phyloP scores from a whole-genome alignment of 2,888 invertebrate species.

The Cosmorhoe ocellata region DNA sequence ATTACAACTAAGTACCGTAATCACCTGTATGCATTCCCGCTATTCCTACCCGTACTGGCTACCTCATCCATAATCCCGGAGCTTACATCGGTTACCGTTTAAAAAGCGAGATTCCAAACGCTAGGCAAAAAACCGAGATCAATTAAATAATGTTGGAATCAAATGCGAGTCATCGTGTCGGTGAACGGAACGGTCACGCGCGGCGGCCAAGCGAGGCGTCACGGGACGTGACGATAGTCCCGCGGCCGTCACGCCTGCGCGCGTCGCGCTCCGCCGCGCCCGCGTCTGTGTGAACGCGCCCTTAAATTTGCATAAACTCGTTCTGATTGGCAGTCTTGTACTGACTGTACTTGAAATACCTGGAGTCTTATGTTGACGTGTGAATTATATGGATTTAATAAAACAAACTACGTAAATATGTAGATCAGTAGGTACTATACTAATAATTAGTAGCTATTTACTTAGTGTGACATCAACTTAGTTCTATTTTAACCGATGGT shows the following conservation, averaged over 20 bases:
- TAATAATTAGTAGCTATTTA: neutral
- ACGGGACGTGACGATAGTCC: slow-evolving; percentile 60
- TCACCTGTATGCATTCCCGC: slow-evolving; percentile 7
- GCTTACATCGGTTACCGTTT: slow-evolving; percentile 51
- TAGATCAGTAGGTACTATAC: neutral
- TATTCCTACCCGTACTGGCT: neutral
- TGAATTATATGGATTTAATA: too few species aligned
- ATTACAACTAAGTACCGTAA: slow-evolving; percentile 17
- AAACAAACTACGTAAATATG: neutral
- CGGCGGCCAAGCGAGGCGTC: slow-evolving; percentile 55
- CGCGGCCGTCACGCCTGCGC: slow-evolving; percentile 32
- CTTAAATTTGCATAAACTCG: slow-evolving; percentile 64
- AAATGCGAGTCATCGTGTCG: slow-evolving; percentile 69
- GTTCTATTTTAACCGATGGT: too few species aligned
- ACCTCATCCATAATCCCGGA: slow-evolving; percentile 39
- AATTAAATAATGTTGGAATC: slow-evolving; percentile 57
- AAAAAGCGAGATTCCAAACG: slow-evolving; percentile 70
- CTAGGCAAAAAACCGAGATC: slow-evolving; percentile 55
- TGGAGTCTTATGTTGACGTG: neutral
- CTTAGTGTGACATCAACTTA: too few species aligned
- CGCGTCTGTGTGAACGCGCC: slow-evolving; percentile 63
- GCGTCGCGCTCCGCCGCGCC: slow-evolving; percentile 49
- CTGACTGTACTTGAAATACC: neutral
- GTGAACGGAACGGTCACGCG: slow-evolving; percentile 76
- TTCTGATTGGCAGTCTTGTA: slow-evolving; percentile 34